Percentiles rank a stretch among this genome's conserved stretches.
These are phyloP conservation scores for Lepus timidus DNA, from an alignment of 2,113 vertebrate species.

Conservation along the genomic window DNA sequence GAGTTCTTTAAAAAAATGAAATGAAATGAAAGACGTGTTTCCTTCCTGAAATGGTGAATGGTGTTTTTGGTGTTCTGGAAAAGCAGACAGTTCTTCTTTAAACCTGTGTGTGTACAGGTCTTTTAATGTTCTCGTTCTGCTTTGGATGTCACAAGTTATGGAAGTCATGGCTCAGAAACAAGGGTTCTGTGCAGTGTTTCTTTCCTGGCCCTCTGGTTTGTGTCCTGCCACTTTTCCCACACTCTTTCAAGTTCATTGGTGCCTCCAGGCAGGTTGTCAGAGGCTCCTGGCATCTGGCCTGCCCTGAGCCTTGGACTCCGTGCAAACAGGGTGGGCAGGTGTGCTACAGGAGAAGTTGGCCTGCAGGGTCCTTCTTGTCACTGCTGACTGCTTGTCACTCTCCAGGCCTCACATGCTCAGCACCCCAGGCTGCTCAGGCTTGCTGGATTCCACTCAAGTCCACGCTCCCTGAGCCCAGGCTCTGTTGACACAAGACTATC, in stretches of 20 bases:
- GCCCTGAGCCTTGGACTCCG: background rate
- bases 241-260: background rate
- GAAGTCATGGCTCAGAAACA: background rate
- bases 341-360: background rate
- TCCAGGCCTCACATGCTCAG: background rate
- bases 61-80: slow-evolving; percentile 28
- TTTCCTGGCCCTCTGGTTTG: background rate
- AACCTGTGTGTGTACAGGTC: background rate
- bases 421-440: background rate
- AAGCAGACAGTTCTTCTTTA: background rate
- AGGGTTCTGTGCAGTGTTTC: background rate
- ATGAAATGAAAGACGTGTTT: slow-evolving; percentile 34
- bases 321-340: background rate
- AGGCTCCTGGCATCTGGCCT: background rate
- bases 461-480: background rate
- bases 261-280: background rate
- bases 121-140: background rate
- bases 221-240: background rate
- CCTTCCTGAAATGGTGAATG: slow-evolving; percentile 36
- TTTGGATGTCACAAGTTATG: background rate
- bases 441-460: background rate
- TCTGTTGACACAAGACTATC: no score
- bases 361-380: background rate
- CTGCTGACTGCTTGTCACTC: background rate
- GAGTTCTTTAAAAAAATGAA: slow-evolving; percentile 28